Evolutionary conservation across 2,113 vertebrate genomes (phyloP), one percentile per base, ranked within the genome.

Genomic region (Pedetes capensis): DNA sequence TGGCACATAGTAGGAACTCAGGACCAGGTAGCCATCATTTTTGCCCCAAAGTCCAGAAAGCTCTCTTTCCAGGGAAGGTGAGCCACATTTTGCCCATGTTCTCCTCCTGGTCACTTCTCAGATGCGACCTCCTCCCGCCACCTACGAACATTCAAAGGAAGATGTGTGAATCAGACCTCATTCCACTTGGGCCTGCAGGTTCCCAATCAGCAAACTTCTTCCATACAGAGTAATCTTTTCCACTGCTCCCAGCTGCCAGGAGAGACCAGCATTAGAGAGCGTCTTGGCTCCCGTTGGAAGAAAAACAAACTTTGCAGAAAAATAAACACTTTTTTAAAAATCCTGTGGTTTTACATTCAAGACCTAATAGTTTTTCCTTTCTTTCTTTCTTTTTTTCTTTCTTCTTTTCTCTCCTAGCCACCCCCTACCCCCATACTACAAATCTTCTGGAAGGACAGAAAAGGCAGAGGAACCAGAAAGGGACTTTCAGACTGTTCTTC

Each of bases 241-340:
- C 96, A 95, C 83, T 79, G 81, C 78, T 76, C 92, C 92, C 91
- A 53, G 88, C 95, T 81, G 96, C 97, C 97, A 97, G 94, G 85
- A 76, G 79, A 92, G 82, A 87, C 92, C 57, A 8, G 88, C 75
- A 22, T 88, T 85, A 90, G 93, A 96, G 96, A 96, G 85, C 8
- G n/a, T 69, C 96, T 95, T 97, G 97, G 97, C 97, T 96, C 89
- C 86, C 89, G 84, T 68, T 81, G 53, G 96, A 97, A 97, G 97
- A 94, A 97, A 97, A 97, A 97, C 96, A 97, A 97, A 97, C 96
- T 96, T 94, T 97, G 91, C 92, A 96, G 97, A 97, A 97, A 97
- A 97, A 96, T 96, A 97, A 97, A 97, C 97, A 96, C 79, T 96
- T 94, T 95, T 97, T 92, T 17, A 0, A 76, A 76, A 69, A 87